phyloP scores from a whole-genome alignment of 2,797 vertebrate species.

The Gymnocypris eckloni region DNA sequence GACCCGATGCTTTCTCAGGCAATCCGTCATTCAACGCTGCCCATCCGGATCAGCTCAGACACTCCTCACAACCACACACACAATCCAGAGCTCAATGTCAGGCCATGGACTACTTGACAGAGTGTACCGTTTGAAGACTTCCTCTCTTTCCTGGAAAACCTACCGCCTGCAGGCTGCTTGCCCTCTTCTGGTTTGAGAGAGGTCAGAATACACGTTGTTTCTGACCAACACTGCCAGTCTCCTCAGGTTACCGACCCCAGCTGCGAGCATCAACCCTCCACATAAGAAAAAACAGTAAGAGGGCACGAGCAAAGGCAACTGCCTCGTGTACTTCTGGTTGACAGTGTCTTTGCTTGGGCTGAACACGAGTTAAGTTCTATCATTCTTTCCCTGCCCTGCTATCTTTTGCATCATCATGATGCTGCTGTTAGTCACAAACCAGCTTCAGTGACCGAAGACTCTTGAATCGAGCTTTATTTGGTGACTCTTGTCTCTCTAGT shows the following conservation, averaged over 20 bases:
- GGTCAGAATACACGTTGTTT: slow-evolving; percentile 67
- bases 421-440: neutral
- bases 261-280: slow-evolving; percentile 56
- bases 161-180: slow-evolving; percentile 59
- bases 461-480: neutral
- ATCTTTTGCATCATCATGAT: neutral
- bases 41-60: slow-evolving; percentile 65
- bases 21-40: slow-evolving; percentile 74
- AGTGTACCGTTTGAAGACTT: slow-evolving; percentile 42
- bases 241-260: slow-evolving; percentile 55
- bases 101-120: slow-evolving; percentile 45
- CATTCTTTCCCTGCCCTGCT: neutral
- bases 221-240: slow-evolving; percentile 56
- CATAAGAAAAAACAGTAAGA: slow-evolving; percentile 45
- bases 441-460: neutral
- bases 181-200: slow-evolving; percentile 63
- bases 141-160: slow-evolving; percentile 61
- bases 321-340: slow-evolving; percentile 37
- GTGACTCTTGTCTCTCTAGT: neutral
- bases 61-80: slow-evolving; percentile 41
- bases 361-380: neutral
- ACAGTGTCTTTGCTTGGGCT: slow-evolving; percentile 37
- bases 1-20: slow-evolving; percentile 72
- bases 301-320: slow-evolving; percentile 46
- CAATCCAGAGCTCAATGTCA: slow-evolving; percentile 59